A percentile compares a stretch with the other conserved stretches of the same genome.
Evolutionary conservation across 1,140 invertebrate species (phyloP).

Genomic region (Lordiphosa collinella): DNA sequence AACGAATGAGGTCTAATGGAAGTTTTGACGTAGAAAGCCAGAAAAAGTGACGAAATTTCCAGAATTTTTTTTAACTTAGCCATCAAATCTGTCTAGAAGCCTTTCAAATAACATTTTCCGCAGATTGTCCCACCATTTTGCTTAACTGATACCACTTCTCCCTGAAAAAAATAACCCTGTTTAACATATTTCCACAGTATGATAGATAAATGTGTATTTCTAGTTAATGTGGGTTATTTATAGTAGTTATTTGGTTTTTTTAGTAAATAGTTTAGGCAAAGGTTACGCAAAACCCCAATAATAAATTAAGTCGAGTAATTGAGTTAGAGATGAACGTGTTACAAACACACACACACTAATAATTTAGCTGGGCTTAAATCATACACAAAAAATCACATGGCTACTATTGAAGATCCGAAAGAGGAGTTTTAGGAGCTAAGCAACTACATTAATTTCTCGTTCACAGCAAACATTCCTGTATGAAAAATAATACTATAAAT

Average conservation of each 20-base stretch:
- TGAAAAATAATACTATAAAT: constrained; percentile 71
- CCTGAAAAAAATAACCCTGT: too few species aligned
- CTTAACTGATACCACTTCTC: too few species aligned
- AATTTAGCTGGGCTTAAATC: constrained; percentile 23
- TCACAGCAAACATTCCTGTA: constrained; percentile 70
- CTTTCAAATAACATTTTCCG: too few species aligned
- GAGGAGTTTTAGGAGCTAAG: constrained; percentile 14
- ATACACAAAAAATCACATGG: constrained; percentile 24
- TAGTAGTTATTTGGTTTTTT: constrained; percentile 4
- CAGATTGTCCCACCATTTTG: too few species aligned
- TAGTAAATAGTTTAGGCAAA: constrained; percentile 2
- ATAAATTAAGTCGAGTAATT: constrained; percentile 7
- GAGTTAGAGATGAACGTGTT: constrained; percentile 2
- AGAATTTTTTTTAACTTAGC: too few species aligned
- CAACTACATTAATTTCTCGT: constrained; percentile 13
- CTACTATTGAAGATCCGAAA: too few species aligned
- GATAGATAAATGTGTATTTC: background rate
- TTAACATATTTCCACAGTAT: too few species aligned
- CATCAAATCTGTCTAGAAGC: too few species aligned
- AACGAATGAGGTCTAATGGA: too few species aligned
- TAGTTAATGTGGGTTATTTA: too few species aligned
- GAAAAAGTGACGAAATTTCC: too few species aligned
- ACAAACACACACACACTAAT: background rate
- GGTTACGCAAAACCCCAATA: background rate
- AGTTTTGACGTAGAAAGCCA: too few species aligned